A percentile compares a stretch with the other conserved stretches of the same genome.
Conservation (phyloP, 53 echinoderm and acorn worm genomes). For the Patiria pectinifera region DNA sequence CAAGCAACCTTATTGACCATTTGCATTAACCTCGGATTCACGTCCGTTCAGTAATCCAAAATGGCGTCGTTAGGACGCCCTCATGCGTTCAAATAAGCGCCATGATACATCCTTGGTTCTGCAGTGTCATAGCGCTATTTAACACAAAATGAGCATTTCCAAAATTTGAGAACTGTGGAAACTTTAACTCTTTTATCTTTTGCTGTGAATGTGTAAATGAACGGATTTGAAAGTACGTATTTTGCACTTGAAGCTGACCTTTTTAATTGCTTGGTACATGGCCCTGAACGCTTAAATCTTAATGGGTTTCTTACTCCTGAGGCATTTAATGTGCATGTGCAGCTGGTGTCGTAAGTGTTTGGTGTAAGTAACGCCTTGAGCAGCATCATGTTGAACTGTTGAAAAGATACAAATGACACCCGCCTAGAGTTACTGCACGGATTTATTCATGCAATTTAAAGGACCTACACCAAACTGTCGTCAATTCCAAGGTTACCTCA, state of each 20-base stretch:
- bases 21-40: too few species aligned
- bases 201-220: too few species aligned
- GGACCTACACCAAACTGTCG: neutral
- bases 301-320: neutral
- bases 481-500: conserved; percentile 18
- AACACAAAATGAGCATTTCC: too few species aligned
- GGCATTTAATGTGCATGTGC: neutral
- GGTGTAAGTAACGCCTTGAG: neutral
- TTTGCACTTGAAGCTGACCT: neutral
- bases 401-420: neutral
- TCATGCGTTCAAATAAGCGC: too few species aligned
- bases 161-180: too few species aligned
- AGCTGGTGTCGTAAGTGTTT: neutral
- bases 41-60: too few species aligned
- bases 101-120: too few species aligned
- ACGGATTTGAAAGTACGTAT: neutral
- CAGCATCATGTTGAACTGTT: neutral
- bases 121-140: too few species aligned
- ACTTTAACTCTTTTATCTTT: too few species aligned
- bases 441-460: conserved; percentile 9
- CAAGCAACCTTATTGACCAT: too few species aligned
- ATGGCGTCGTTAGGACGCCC: too few species aligned
- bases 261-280: neutral
- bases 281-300: too few species aligned
- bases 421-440: neutral